Evolutionary conservation across 2,888 invertebrate species (phyloP).

Genomic region (Strigamia transsilvanica): DNA sequence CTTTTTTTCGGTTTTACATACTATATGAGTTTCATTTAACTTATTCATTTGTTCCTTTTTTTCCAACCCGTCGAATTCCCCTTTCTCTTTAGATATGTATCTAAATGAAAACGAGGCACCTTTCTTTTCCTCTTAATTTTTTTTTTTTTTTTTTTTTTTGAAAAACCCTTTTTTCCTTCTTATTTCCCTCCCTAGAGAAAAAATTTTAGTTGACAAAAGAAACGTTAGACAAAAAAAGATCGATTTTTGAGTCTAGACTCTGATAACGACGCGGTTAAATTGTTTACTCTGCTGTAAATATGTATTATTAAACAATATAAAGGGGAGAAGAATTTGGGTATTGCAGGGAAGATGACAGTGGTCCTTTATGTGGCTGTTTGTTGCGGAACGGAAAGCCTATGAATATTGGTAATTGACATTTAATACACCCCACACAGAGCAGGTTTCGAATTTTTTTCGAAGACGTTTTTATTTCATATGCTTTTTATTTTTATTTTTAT

Average conservation of each 20-base stretch:
- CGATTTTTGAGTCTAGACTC: background rate
- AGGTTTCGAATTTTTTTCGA: too few relatives aligned
- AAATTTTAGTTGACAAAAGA: background rate
- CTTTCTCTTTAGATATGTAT: constrained; percentile 3
- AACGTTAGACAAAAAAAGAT: background rate
- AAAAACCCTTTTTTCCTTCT: background rate
- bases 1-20: background rate
- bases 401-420: too few relatives aligned
- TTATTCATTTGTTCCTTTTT: background rate
- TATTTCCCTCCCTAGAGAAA: background rate
- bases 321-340: too few relatives aligned
- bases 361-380: too few relatives aligned
- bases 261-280: background rate
- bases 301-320: background rate
- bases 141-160: background rate
- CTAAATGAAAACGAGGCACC: background rate
- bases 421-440: too few relatives aligned
- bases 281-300: background rate
- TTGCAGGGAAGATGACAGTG: too few relatives aligned
- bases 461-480: too few relatives aligned
- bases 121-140: background rate
- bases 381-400: too few relatives aligned
- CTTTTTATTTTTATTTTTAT: too few relatives aligned
- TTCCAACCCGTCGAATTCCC: background rate
- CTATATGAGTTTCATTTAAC: background rate